Conservation (phyloP, 2,797 vertebrate species). For the Falco berigora region DNA sequence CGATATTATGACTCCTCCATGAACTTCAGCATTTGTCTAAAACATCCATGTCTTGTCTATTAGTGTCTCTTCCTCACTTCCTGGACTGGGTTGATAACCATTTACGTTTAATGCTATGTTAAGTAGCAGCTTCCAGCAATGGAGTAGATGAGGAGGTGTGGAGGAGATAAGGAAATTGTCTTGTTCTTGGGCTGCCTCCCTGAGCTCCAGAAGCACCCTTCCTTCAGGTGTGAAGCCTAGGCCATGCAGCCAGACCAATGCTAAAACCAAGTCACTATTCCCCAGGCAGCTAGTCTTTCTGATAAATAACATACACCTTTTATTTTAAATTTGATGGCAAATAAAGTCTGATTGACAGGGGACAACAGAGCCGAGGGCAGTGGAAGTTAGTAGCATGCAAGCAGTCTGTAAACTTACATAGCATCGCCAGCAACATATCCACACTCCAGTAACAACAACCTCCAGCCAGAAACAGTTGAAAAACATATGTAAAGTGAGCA, state of each 20-base stretch:
- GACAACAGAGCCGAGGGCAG: background rate
- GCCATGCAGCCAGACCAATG: background rate
- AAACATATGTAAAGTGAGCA: background rate
- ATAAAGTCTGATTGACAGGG: background rate
- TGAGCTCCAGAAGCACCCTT: background rate
- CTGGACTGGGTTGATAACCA: constrained; percentile 3
- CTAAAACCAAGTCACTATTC: background rate
- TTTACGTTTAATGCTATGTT: background rate
- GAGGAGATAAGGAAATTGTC: background rate
- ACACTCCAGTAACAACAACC: background rate
- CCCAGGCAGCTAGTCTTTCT: background rate
- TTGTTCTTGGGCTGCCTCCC: background rate
- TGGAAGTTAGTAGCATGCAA: background rate
- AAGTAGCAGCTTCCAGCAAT: constrained; percentile 1
- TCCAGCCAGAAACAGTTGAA: background rate
- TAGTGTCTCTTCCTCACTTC: background rate
- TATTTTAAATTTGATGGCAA: background rate
- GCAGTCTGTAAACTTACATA: background rate
- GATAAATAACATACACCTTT: background rate
- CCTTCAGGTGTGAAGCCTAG: background rate
- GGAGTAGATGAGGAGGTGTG: background rate
- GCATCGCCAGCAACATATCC: background rate
- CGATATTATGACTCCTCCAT: background rate
- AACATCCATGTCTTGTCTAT: background rate
- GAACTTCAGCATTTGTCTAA: constrained; percentile 21